Evolutionary conservation across 2,888 invertebrate genomes (phyloP), one percentile per base, ranked within the genome.

Genomic region (Griposia aprilina): DNA sequence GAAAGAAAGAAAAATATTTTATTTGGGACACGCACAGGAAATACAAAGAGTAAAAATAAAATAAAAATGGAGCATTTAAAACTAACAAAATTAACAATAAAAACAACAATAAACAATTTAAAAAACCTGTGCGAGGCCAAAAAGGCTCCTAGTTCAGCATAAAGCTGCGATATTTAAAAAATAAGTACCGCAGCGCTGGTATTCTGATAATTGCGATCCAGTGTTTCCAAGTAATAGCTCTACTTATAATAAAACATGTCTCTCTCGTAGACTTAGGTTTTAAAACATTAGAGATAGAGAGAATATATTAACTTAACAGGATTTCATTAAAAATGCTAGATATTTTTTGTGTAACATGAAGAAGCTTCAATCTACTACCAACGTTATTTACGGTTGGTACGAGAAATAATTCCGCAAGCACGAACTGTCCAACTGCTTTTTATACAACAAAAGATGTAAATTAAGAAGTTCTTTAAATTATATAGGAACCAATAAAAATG

Each of bases 401-500:
- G n/a, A 50, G 26, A 20, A 72, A 50, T 71, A 72, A 55, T 45
- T 26, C 23, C 23, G 13, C 23, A 26, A 59, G 7, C n/a, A 36
- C 23, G 59, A 26, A 17, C 10, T 45, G 20, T 20, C n/a, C 17
- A 17, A 3, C 15, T 2, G 1, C 26, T 23, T 74, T 48, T 50
- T 50, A 7, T 13, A 30, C 5, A 30, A 45, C 20, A 8, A 17
- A 48, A 68, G 23, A 45, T 26, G 1, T 30, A 15, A n/a, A 45
- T 52, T 13, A 30, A 48, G 7, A n/a, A 11, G 10, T 20, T 68
- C 1, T 63, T 26, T 23, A 7, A 79, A 4, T 2, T 63, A 10
- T 26, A n/a, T 74, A 96, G 96, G 93, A 93, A 82, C 92, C 94
- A 41, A 89, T 90, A 62, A 95, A 93, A 89, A 92, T 93, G 26